These are phyloP conservation scores for Elysia crispata DNA, from an alignment of 2,888 invertebrate species.

Conservation along the genomic window DNA sequence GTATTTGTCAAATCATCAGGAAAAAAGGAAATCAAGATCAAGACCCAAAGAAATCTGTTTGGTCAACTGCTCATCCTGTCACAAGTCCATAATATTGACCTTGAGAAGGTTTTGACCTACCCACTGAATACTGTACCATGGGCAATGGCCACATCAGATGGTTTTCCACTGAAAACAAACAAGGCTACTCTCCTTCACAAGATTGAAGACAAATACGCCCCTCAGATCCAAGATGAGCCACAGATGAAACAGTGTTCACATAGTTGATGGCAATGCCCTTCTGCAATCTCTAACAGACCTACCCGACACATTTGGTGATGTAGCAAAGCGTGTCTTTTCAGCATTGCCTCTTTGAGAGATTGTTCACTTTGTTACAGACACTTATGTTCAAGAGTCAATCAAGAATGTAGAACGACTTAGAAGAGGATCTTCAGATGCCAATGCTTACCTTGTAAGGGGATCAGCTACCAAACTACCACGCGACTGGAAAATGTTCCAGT, in stretches of 20 bases:
- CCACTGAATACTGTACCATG: neutral
- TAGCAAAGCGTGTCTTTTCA: neutral
- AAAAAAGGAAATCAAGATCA: neutral
- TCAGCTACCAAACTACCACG: neutral
- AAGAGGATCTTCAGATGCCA: neutral
- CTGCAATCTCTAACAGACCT: too few relatives aligned
- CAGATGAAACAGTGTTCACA: too few relatives aligned
- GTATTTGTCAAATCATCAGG: neutral
- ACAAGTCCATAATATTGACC: constrained; percentile 1
- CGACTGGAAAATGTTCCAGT: too few relatives aligned
- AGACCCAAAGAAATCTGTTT: neutral
- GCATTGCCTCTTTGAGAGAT: neutral
- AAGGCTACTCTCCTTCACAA: neutral
- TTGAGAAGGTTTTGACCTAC: neutral
- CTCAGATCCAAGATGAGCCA: neutral
- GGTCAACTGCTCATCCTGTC: neutral
- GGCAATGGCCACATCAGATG: constrained; percentile 1
- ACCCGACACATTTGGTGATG: too few relatives aligned
- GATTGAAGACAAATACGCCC: neutral
- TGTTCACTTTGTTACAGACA: neutral
- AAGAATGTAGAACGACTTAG: neutral
- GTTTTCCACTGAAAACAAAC: constrained; percentile 3
- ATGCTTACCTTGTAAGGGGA: neutral
- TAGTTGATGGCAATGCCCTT: too few relatives aligned
- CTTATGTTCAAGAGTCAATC: neutral